Evolutionary conservation across 53 echinoderm and acorn worm species (phyloP), one percentile per base, ranked within the genome.

Genomic region (Antedon mediterranea): DNA sequence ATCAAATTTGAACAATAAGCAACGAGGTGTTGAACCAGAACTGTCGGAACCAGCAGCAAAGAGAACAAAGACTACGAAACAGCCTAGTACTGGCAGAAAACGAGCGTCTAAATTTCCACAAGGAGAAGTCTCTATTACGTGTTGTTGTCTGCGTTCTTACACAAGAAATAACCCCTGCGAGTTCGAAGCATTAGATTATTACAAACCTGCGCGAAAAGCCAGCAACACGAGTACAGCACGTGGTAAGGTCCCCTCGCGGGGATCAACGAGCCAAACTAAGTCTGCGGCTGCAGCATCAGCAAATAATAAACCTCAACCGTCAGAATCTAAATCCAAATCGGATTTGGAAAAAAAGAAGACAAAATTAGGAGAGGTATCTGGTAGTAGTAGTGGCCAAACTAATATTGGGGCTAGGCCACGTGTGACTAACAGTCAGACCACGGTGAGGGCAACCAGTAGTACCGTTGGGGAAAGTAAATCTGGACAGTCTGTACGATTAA

Each of bases 161-260:
- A 89, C 94, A 26, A 72, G 94, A 71, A 78, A 91, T 73, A 91
- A 94, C 71, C 91, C 94, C 0, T 94, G 87, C 85, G 85, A 87
- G 43, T 91, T 85, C 79, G 91, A 91, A 81, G 91, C 90, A 32
- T 77, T 90, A 70, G 91, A 94, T 84, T 94, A 91, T 71, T 91
- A 94, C 87, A 84, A 87, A 14, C 89, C 94, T 42, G 87, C 89
- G 34, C 89, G 89, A 29, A 82, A 78, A 74, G 82, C 75, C n/a
- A 79, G 78, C 86, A 86, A 82, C 82, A 86, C 86, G 86, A 86
- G 86, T 79, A 73, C 79, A 76, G 79, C 78, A 79, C 74, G 82
- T 78, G 79, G 82, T 75, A 82, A 79, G 28, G 82, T 82, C 86
- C 86, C 86, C 76, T 78, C 86, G 79, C 79, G 86, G 86, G 86